Evolutionary conservation across 2,113 vertebrate species (phyloP).

Genomic region (Bufo bufo): DNA sequence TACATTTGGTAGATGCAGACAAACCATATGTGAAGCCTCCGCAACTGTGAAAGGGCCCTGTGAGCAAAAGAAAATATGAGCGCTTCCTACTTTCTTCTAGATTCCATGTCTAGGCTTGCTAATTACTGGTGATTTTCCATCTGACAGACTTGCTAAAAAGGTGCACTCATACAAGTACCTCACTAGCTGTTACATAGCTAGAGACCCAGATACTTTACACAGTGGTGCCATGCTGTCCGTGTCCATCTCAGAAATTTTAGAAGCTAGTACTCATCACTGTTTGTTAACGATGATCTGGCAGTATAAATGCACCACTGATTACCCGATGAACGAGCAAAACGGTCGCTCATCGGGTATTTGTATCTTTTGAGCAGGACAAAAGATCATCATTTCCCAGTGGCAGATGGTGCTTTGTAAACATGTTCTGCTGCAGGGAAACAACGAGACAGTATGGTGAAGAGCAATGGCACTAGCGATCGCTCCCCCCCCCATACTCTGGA

Average conservation of each 20-base stretch:
- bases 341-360: too few species aligned
- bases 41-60: neutral
- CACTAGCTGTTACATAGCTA: neutral
- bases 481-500: too few species aligned
- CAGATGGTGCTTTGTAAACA: too few species aligned
- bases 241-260: neutral
- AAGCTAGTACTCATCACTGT: neutral
- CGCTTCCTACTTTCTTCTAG: neutral
- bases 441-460: too few species aligned
- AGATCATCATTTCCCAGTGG: too few species aligned
- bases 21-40: neutral
- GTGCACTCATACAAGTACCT: neutral
- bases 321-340: too few species aligned
- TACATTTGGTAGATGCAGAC: neutral
- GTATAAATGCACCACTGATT: too few species aligned
- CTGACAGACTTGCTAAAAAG: neutral
- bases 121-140: neutral
- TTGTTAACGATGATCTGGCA: too few species aligned
- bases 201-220: neutral
- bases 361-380: too few species aligned
- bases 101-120: neutral
- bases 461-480: too few species aligned
- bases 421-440: too few species aligned
- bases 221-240: neutral
- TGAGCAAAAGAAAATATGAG: neutral